Base-by-base conservation (phyloP, 2,888 invertebrate genomes). In the Gryllus longicercus region DNA sequence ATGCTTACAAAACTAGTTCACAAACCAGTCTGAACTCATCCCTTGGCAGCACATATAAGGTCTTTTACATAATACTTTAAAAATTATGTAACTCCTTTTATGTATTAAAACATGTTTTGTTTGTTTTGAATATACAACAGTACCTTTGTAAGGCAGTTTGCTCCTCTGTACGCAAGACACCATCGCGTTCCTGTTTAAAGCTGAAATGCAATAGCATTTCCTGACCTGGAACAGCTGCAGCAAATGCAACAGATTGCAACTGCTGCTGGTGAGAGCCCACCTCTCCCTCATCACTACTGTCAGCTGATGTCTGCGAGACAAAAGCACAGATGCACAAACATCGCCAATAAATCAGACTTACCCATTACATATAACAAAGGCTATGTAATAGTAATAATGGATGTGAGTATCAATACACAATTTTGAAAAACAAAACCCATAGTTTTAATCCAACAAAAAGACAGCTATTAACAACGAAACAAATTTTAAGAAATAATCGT, bases 131-230 rank as follows among this genome's bases (percentile, higher is more conserved):
- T 8, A 38, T 38, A 38, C 38, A 38, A 38, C 38, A 2, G 74
- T 80, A 83, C 83, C 84, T 83, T 38, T 83, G 81, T 74, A 82
- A 50, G 50, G 82, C 79, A 76, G 79, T 51, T 25, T 81, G 82
- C 11, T 81, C 82, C 2, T 78, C 81, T 16, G 80, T 51, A 21
- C 81, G 38, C 8, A 81, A 79, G 76, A 81, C 81, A 63, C 78
- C 80, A 50, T 83, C 83, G 23, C 83, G 76, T 74, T 83, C 82
- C 78, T 83, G 82, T 74, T 81, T 81, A 76, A 83, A 83, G 74
- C 82, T 84, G 79, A 84, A 84, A 50, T 84, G 84, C 11, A 84
- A 82, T 50, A 84, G 80, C 83, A 85, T 83, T 80, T 84, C 84
- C 78, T 85, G 85, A 14, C 82, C 82, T 21, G 82, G 79, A 18